Evolutionary conservation across 2,113 vertebrate genomes (phyloP).

Genomic region (Fregetta grallaria): DNA sequence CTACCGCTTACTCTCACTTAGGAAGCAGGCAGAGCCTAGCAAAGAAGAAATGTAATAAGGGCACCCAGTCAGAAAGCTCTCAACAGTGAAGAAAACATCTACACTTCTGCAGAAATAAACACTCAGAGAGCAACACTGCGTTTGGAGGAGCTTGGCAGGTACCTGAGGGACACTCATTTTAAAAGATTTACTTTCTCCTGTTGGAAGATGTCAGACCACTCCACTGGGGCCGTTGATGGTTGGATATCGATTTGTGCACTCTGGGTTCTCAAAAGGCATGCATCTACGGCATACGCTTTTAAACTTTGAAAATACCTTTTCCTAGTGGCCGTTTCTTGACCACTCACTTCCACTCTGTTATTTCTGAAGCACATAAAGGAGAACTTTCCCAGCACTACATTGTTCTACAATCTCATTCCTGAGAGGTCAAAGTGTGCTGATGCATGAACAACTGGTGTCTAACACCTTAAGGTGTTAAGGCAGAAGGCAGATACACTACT

Average conservation of each 20-base stretch:
- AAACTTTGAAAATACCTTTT: neutral
- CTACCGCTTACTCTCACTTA: neutral
- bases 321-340: neutral
- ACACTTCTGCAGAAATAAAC: neutral
- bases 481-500: neutral
- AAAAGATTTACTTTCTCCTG: neutral
- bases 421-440: neutral
- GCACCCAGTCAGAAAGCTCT: neutral
- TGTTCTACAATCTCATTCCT: neutral
- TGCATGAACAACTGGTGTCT: neutral
- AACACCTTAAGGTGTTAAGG: neutral
- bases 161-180: neutral
- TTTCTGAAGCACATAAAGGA: neutral
- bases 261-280: neutral
- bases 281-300: fast-evolving
- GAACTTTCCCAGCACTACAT: neutral
- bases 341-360: neutral
- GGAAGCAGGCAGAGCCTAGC: neutral
- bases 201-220: neutral
- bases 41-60: neutral
- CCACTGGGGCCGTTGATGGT: neutral
- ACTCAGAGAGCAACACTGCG: neutral
- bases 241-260: neutral
- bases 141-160: neutral
- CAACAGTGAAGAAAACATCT: neutral